These are phyloP conservation scores for Galerucella nymphaeae DNA, from an alignment of 2,888 invertebrate genomes.

Conservation along the genomic window DNA sequence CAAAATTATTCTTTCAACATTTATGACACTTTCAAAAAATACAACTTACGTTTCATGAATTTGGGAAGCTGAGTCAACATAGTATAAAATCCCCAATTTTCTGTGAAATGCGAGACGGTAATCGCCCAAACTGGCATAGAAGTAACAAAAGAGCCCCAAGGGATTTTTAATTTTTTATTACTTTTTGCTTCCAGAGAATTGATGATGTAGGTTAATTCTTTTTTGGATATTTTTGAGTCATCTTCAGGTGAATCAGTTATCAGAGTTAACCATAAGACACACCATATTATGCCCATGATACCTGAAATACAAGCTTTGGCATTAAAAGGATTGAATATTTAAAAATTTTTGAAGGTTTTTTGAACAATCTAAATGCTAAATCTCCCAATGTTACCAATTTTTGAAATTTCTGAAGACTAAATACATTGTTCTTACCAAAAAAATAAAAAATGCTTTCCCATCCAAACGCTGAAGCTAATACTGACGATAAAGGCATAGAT, in stretches of 20 bases:
- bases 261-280: slow-evolving; percentile 75
- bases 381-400: no score
- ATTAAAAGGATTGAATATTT: no score
- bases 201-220: slow-evolving; percentile 80
- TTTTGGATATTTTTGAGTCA: slow-evolving; percentile 77
- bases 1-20: slow-evolving; percentile 3
- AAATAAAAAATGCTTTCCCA: slow-evolving; percentile 88
- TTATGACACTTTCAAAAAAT: no score
- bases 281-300: slow-evolving; percentile 78
- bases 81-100: slow-evolving; percentile 93
- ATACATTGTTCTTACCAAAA: slow-evolving; percentile 62
- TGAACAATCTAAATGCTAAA: no score
- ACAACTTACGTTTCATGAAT: slow-evolving; percentile 45
- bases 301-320: slow-evolving; percentile 62
- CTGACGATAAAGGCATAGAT: slow-evolving; percentile 82
- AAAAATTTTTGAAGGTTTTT: no score
- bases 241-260: slow-evolving; percentile 80
- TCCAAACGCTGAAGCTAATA: slow-evolving; percentile 77
- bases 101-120: slow-evolving; percentile 84
- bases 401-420: no score
- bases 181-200: slow-evolving; percentile 67
- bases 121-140: slow-evolving; percentile 88
- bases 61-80: slow-evolving; percentile 62
- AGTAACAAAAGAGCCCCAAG: slow-evolving; percentile 80
- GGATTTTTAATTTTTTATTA: slow-evolving; percentile 71